phyloP scores from a whole-genome alignment of 2,797 vertebrate species.

The Loris lydekkerianus region DNA sequence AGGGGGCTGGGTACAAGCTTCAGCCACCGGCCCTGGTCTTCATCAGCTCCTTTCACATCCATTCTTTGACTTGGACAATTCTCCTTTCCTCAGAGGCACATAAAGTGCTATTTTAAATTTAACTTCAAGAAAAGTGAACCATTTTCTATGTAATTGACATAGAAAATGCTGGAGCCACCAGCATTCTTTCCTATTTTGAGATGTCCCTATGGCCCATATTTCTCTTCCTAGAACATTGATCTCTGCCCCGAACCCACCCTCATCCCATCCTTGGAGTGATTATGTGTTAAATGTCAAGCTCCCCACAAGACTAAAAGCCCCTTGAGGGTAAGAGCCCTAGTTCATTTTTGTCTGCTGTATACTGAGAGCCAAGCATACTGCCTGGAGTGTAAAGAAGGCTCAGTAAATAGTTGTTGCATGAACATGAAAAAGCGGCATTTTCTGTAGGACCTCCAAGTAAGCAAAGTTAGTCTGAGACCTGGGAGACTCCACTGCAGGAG shows the following conservation, averaged over 20 bases:
- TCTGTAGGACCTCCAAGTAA: neutral
- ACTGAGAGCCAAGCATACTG: neutral
- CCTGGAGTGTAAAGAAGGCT: neutral
- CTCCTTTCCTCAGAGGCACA: neutral
- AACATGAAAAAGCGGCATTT: neutral
- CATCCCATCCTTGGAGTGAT: neutral
- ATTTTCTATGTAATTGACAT: neutral
- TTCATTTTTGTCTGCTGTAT: neutral
- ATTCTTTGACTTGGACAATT: neutral
- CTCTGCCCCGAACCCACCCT: neutral
- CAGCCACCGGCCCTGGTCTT: neutral
- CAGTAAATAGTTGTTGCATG: neutral
- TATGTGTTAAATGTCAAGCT: neutral
- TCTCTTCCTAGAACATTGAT: neutral
- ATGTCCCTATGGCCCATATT: neutral
- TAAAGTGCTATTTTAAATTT: neutral
- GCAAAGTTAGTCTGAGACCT: neutral
- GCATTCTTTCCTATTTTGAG: neutral
- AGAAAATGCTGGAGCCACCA: slow-evolving; percentile 28
- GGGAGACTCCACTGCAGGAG: no score
- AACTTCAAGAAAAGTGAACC: neutral
- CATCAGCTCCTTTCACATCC: neutral
- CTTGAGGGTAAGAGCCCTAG: neutral
- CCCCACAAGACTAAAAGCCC: neutral
- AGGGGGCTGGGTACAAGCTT: neutral